Conservation (phyloP, 1,140 invertebrate species). For the Pantala flavescens region DNA sequence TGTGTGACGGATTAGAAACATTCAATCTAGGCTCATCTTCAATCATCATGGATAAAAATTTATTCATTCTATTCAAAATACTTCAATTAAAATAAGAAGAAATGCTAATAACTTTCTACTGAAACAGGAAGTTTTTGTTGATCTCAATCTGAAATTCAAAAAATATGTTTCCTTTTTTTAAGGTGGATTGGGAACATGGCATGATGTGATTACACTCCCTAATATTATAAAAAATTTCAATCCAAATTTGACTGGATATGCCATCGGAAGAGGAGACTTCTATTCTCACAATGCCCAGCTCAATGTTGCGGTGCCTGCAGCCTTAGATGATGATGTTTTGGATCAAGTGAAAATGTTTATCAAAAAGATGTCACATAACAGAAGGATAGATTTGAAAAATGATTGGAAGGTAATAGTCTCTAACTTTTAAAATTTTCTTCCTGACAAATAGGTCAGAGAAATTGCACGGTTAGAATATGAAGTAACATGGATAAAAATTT, state of each 20-base stretch:
- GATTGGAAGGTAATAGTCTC: conserved; percentile 62
- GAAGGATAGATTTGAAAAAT: conserved; percentile 46
- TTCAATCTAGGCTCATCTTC: too few relatives aligned
- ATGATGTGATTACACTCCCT: conserved; percentile 54
- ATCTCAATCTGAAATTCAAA: too few relatives aligned
- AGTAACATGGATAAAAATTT: conserved; percentile 57
- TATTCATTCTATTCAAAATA: too few relatives aligned
- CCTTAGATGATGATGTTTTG: conserved; percentile 57
- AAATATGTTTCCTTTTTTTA: conserved; percentile 20
- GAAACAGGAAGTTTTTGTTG: too few relatives aligned
- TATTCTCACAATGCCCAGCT: conserved; percentile 47
- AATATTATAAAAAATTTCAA: conserved; percentile 53
- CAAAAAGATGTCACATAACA: conserved; percentile 53
- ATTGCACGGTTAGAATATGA: conserved; percentile 55
- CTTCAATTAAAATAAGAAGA: too few relatives aligned
- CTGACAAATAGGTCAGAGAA: conserved; percentile 49
- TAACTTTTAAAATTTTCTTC: too few relatives aligned
- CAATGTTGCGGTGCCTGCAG: conserved; percentile 60
- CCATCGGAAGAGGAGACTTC: conserved; percentile 58
- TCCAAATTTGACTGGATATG: conserved; percentile 50
- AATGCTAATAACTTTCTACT: too few relatives aligned
- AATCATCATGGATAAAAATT: too few relatives aligned
- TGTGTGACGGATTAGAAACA: too few relatives aligned
- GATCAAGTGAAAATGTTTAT: conserved; percentile 53
- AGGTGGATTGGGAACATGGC: conserved; percentile 59